A percentile compares a stretch with the other conserved stretches of the same genome.
phyloP scores from a whole-genome alignment of 1,140 invertebrate species.

The Drosophila chauvacae region DNA sequence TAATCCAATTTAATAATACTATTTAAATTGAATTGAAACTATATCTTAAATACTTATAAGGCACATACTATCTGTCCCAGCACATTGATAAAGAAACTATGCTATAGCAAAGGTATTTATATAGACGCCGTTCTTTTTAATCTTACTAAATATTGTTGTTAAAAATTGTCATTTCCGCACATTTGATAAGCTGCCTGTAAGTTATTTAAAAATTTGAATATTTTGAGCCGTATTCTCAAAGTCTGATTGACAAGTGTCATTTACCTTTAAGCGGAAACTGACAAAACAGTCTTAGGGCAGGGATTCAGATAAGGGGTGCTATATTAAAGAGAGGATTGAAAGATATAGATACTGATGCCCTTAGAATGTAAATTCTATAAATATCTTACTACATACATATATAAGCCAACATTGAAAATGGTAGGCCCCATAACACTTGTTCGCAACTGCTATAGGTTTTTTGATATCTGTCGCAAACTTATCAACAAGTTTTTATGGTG shows the following conservation, averaged over 20 bases:
- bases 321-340: no score
- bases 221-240: background rate
- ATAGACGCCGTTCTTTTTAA: background rate
- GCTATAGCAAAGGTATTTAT: background rate
- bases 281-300: background rate
- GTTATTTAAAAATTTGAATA: slow-evolving; percentile 14
- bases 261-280: background rate
- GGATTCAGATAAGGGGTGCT: background rate
- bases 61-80: background rate
- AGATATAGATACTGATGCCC: background rate
- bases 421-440: background rate
- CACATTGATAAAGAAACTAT: background rate
- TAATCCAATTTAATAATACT: background rate
- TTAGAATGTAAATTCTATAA: background rate
- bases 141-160: background rate
- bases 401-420: background rate
- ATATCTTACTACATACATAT: background rate
- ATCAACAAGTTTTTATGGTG: slow-evolving; percentile 14
- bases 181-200: background rate
- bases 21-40: background rate
- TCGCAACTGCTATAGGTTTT: background rate
- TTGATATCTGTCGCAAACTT: slow-evolving; percentile 16
- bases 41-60: background rate
- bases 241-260: slow-evolving; percentile 8
- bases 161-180: background rate